phyloP scores from a whole-genome alignment of 2,888 invertebrate genomes.

The Polia nebulosa region DNA sequence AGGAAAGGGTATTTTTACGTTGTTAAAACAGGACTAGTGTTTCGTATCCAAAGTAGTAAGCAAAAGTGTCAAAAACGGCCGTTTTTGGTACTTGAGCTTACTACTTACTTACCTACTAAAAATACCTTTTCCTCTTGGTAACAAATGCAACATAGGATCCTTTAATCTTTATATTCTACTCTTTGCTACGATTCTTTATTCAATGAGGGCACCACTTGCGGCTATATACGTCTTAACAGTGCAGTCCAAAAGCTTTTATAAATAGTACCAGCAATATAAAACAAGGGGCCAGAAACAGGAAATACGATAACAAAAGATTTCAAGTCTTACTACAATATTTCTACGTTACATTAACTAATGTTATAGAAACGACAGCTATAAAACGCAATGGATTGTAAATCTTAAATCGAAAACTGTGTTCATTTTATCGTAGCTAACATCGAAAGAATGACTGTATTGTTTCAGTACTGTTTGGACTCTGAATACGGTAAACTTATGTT shows the following conservation, averaged over 20 bases:
- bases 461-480: conserved; percentile 53
- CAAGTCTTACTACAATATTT: conserved; percentile 15
- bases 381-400: conserved; percentile 52
- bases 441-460: conserved; percentile 50
- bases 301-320: conserved; percentile 1
- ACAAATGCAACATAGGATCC: no score
- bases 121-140: no score
- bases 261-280: background rate
- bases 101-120: no score
- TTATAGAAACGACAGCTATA: conserved; percentile 44
- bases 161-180: no score
- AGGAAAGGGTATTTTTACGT: no score
- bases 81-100: no score
- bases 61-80: no score
- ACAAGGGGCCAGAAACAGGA: conserved; percentile 12
- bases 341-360: conserved; percentile 52
- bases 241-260: background rate
- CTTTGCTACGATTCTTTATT: no score
- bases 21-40: no score
- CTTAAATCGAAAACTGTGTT: conserved; percentile 54
- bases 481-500: conserved; percentile 60
- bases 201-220: no score
- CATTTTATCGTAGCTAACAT: conserved; percentile 48
- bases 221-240: background rate
- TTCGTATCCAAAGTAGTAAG: no score